Evolutionary conservation across 2,113 vertebrate genomes (phyloP), one percentile per base, ranked within the genome.

Genomic region (Ramphastos sulfuratus): DNA sequence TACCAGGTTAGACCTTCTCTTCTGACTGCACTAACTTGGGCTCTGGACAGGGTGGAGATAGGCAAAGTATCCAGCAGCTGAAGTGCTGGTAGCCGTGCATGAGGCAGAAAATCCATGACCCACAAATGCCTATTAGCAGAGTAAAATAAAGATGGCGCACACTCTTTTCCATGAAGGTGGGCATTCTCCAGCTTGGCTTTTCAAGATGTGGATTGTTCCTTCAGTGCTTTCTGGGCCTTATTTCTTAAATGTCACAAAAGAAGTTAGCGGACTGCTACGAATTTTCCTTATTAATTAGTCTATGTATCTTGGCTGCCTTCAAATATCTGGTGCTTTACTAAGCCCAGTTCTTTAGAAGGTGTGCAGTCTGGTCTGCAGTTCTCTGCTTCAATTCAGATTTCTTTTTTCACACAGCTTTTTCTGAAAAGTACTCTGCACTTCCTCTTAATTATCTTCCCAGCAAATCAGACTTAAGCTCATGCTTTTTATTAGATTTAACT

Each of bases 1-100:
- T 30, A 79, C 96, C 96, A 98, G 99, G 99, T 99, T 94, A 98
- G 97, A 59, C 48, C 56, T 24, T 54, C 19, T 33, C 28, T n/a
- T 72, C 24, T 1, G 9, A 4, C 76, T 56, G 55, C 42, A 42
- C 27, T 6, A 25, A 16, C 19, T 7, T 0, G 6, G 37, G 69
- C 21, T 31, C 46, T 27, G 75, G 31, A 15, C 42, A 6, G 56
- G 78, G 52, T 37, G n/a, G 72, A 46, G 52, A 7, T 42, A 50
- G 67, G 52, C 74, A 56, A 78, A 44, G 52, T 55, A 24, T 58
- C 48, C 42, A 27, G 56, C 67, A 52, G 37, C 71, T 82, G 72
- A 58, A 92, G 16, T 23, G 15, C 11, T 7, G 10, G 31, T 71
- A 48, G 72, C 56, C 4, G 2, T 11, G 18, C 61, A 5, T 7